Base-by-base conservation (phyloP, 1,140 invertebrate genomes). In the Sitodiplosis mosellana region DNA sequence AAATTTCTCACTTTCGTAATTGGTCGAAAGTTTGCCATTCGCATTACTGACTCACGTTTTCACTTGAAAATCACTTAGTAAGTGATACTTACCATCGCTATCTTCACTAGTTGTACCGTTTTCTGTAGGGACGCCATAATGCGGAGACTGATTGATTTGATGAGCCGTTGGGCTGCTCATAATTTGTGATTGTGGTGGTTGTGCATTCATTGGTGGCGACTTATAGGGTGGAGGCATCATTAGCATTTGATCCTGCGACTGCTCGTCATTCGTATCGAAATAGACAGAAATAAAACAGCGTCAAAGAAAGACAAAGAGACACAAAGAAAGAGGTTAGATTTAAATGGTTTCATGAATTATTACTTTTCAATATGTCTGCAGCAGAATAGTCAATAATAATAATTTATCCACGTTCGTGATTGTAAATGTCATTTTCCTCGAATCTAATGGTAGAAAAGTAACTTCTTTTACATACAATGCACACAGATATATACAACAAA, bases 71-170 rank as follows among this genome's bases (percentile, higher is more conserved):
- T 33, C 15, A 45, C 33, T 21, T n/a, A n/a, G 34, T 17, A 45
- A 27, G 27, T 27, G 27, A 27, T 10, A 27, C 27, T 82, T 86
- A 58, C 89, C 87, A 64, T 90, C 85, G 56, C 83, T 87, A 56
- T 88, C 85, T 61, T 89, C 86, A 65, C 83, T 87, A 10, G 83
- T 87, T 22, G 80, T 76, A 43, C 47, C 41, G 44, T 48, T 48
- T 44, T 48, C 47, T 38, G 36, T 14, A 12, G 14, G 14, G 12
- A 38, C 22, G n/a, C 53, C 54, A 1, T 65, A 64, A 11, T 63
- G 65, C 36, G 69, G 71, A 17, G 71, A 71, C 52, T 71, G 73
- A 33, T 68, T 69, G 58, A 70, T 57, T 27, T 27, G 27, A 53
- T 69, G 58, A 59, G 68, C 64, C 52, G 71, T 67, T 62, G 67